Conservation (phyloP, 1,140 invertebrate species). For the Lepidurus packardi region DNA sequence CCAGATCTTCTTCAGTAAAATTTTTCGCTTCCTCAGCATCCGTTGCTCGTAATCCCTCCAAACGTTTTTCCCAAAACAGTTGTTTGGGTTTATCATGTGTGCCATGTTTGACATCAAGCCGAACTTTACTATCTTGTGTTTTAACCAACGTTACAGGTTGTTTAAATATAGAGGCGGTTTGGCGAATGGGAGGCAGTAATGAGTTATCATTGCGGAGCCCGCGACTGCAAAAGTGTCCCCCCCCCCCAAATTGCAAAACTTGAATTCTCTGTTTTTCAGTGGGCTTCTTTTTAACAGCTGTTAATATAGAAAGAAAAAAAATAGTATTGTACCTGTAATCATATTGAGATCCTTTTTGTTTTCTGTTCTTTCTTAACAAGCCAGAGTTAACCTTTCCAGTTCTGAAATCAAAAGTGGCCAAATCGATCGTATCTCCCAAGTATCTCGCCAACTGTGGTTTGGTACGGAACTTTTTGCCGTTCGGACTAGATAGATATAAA, state of each 20-base stretch:
- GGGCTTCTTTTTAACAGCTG: neutral
- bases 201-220: slow-evolving; percentile 80
- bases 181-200: slow-evolving; percentile 87
- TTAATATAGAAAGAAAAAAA: slow-evolving; percentile 39
- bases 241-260: too few species aligned
- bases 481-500: slow-evolving; percentile 52
- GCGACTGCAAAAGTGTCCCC: slow-evolving; percentile 49
- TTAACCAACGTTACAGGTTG: slow-evolving; percentile 94
- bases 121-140: slow-evolving; percentile 79
- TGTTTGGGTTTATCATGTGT: slow-evolving; percentile 88
- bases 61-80: slow-evolving; percentile 95
- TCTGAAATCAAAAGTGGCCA: slow-evolving; percentile 74
- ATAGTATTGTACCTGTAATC: slow-evolving; percentile 54
- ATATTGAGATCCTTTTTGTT: slow-evolving; percentile 55
- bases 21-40: slow-evolving; percentile 47
- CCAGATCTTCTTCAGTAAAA: slow-evolving; percentile 63
- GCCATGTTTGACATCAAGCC: slow-evolving; percentile 81
- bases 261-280: too few species aligned
- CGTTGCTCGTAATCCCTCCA: slow-evolving; percentile 83
- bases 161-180: slow-evolving; percentile 97
- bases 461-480: slow-evolving; percentile 71
- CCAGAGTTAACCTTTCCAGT: slow-evolving; percentile 65
- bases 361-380: slow-evolving; percentile 58
- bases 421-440: slow-evolving; percentile 69
- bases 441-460: slow-evolving; percentile 71